Base-by-base conservation (phyloP, 2,113 vertebrate species). In the Grallaria varia region DNA sequence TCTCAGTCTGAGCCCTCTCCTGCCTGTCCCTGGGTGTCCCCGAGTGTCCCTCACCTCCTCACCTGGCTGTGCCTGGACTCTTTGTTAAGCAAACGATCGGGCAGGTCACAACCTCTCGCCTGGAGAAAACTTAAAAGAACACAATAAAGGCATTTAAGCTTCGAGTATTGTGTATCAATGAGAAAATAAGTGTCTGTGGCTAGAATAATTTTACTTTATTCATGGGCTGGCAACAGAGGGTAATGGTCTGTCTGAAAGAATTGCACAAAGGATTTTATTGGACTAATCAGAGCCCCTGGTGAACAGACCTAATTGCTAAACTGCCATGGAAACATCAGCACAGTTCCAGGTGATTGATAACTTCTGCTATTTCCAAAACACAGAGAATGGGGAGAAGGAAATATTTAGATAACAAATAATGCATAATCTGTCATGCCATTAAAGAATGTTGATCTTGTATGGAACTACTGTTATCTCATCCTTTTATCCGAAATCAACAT, bases 291-390 rank as follows among this genome's bases (percentile, higher is more conserved):
- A 87, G 84, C 37, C 74, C 49, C 67, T 64, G 59, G 80, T 97
- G 97, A 97, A 93, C 74, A 96, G 85, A 96, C 60, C 84, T 97
- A 97, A 95, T 97, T 97, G 93, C 82, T 93, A 89, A 95, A 96
- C 94, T 97, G 71, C 84, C 87, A 91, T 74, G 93, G 96, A 97
- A 97, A 84, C 85, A 94, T 95, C 89, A 95, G 80, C 81, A 87
- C 15, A 25, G 35, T 50, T 52, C 92, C 49, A 88, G 76, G 63
- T 96, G 83, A 96, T 77, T 90, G 94, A 95, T 96, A 96, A 91
- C n/a, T 93, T 77, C 79, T 97, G 49, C 85, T 97, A 71, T 93
- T 95, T 97, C 80, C 89, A 82, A 91, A 97, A 89, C 76, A 68
- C 78, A 93, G 73, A 91, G 63, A 95, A 92, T 31, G 56, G 47